These are phyloP conservation scores for Aphodius granarius DNA, from an alignment of 2,888 invertebrate genomes.

Conservation along the genomic window DNA sequence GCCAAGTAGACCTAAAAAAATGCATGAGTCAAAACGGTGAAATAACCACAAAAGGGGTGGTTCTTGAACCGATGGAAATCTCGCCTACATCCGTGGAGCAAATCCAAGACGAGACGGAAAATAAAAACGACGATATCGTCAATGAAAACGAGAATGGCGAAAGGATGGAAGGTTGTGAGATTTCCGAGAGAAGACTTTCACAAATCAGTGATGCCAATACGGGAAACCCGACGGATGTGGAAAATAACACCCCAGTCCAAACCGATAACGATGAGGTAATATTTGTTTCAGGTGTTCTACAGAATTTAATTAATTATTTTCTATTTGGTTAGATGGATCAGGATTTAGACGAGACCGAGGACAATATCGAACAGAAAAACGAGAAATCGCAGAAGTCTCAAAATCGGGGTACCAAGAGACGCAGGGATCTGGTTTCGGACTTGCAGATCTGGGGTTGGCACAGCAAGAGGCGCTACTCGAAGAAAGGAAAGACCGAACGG, in stretches of 20 bases:
- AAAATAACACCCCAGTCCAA: constrained; percentile 46
- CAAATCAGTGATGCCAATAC: constrained; percentile 47
- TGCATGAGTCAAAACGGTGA: constrained; percentile 44
- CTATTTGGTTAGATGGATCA: constrained; percentile 40
- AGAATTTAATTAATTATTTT: not conserved
- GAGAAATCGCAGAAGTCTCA: constrained; percentile 40
- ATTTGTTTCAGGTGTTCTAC: not conserved
- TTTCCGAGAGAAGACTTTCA: constrained; percentile 46
- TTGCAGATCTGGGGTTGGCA: constrained; percentile 82
- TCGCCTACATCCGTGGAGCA: constrained; percentile 27
- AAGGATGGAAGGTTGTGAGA: constrained; percentile 34
- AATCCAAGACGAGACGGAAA: constrained; percentile 25
- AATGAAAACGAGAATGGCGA: constrained; percentile 41
- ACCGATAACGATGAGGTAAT: constrained; percentile 51
- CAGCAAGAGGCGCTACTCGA: constrained; percentile 59
- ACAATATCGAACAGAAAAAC: constrained; percentile 42
- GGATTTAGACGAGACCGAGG: constrained; percentile 49
- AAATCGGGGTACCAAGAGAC: constrained; percentile 56
- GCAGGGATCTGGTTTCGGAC: constrained; percentile 72
- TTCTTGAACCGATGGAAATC: constrained; percentile 31
- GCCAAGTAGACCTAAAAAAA: constrained; percentile 49
- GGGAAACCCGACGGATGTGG: constrained; percentile 35
- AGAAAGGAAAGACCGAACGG: constrained; percentile 59
- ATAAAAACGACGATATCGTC: constrained; percentile 52
- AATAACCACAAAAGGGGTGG: constrained; percentile 17